phyloP scores from a whole-genome alignment of 2,888 invertebrate genomes.

The Pristionchus mayeri region DNA sequence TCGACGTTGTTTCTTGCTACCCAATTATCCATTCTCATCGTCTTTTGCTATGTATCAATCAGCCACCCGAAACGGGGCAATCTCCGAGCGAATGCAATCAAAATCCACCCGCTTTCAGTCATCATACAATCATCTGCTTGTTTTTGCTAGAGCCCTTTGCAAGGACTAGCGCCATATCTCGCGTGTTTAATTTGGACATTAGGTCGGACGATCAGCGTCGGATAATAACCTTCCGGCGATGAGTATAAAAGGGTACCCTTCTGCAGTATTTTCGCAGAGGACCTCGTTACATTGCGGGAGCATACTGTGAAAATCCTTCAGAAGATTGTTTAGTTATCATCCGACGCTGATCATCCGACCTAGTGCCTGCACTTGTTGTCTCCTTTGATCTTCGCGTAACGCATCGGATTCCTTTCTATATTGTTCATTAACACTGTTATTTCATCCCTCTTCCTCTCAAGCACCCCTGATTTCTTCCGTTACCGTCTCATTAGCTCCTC shows the following conservation, averaged over 20 bases:
- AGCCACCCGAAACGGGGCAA: neutral
- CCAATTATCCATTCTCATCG: neutral
- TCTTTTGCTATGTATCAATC: neutral
- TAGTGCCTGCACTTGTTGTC: neutral
- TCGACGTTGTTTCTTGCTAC: neutral
- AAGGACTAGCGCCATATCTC: too few species aligned
- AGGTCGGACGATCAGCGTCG: too few species aligned
- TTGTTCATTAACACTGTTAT: too few species aligned
- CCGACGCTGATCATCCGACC: too few species aligned
- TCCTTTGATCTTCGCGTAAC: too few species aligned
- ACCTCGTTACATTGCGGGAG: too few species aligned
- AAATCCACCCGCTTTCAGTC: neutral
- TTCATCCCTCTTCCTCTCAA: too few species aligned
- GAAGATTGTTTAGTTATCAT: neutral
- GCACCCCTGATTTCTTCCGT: neutral
- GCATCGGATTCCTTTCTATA: neutral
- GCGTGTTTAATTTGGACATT: too few species aligned
- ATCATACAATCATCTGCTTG: neutral
- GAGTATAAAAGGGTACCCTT: too few species aligned
- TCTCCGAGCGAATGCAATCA: neutral
- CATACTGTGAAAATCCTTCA: too few species aligned
- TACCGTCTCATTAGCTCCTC: neutral
- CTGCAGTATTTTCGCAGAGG: too few species aligned
- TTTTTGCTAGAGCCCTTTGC: neutral
- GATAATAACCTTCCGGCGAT: too few species aligned